Evolutionary conservation across 2,888 invertebrate species (phyloP), one percentile per base, ranked within the genome.

Genomic region (Nemurella pictetii): DNA sequence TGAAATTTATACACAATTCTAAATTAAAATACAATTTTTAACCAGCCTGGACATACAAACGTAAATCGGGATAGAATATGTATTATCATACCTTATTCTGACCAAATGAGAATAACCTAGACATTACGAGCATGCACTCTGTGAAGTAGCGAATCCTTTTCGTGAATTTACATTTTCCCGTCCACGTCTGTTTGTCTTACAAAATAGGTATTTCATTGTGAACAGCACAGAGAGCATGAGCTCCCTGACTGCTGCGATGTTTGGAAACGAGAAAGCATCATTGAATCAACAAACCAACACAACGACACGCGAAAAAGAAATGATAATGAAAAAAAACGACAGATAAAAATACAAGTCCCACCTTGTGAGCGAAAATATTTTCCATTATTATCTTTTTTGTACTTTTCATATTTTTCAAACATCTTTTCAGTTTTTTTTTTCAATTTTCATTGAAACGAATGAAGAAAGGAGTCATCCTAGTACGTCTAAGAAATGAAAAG

Each of bases 351-450:
- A 29, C 74, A 82, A 84, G 75, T 84, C 80, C 74, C 81, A 81
- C 80, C 84, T 81, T 84, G 55, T 55, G 80, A 55, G 75, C 81
- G 73, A 72, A 55, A 55, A 82, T 75, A 80, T 35, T 81, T 84
- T 82, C 35, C 30, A 32, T 80, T 80, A 28, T 29, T 28, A 55
- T 29, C 80, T 73, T 84, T 84, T 84, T 55, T 80, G 80, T 80
- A 72, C 80, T 84, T 84, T 75, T 84, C 84, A 84, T 84, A 84
- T 84, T 84, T 55, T 84, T 80, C 80, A 80, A 84, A 32, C 73
- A 84, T 84, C 73, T 80, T 84, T 84, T 80, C 80, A 73, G n/a
- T n/a, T 30, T 30, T 80, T 80, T 78, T 84, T 84, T 35, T 75
- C 81, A 84, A 82, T 74, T 80, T 35, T 74, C 74, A 75, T 81